These are phyloP conservation scores for Atta texana DNA, from an alignment of 1,140 invertebrate genomes.

Conservation along the genomic window DNA sequence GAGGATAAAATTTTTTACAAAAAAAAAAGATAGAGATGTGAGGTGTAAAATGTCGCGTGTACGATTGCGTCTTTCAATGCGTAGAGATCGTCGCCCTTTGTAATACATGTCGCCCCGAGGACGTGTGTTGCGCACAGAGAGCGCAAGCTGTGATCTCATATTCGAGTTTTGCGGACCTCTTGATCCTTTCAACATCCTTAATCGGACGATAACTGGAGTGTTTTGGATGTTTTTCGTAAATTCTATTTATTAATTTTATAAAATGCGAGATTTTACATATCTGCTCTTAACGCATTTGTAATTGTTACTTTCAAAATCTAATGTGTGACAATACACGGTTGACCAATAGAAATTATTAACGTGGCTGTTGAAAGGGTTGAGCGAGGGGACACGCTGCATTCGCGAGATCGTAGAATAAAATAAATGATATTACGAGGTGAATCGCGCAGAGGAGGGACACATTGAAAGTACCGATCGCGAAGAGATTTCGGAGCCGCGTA, in stretches of 20 bases:
- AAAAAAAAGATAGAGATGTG: conserved; percentile 43
- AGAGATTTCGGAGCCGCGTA: not conserved
- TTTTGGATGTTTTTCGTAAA: not conserved
- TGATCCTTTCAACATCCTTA: conserved; percentile 37
- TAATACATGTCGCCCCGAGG: conserved; percentile 59
- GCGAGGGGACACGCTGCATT: conserved; percentile 35
- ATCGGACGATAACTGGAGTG: not conserved
- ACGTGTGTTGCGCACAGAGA: conserved; percentile 40
- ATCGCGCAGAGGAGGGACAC: not conserved
- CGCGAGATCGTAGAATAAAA: conserved; percentile 11
- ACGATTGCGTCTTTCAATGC: conserved; percentile 70
- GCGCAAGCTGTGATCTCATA: conserved; percentile 46
- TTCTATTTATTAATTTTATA: not conserved
- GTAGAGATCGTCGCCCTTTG: conserved; percentile 67
- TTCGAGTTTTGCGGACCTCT: conserved; percentile 7
- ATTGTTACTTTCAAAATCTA: not conserved
- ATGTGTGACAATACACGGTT: conserved; percentile 31
- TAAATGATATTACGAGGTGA: conserved; percentile 28
- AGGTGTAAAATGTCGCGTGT: conserved; percentile 54
- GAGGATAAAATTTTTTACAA: conserved; percentile 70
- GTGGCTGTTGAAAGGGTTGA: conserved; percentile 30
- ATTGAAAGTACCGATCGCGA: conserved; percentile 42
- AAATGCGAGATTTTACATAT: not conserved
- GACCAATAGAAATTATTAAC: conserved; percentile 12
- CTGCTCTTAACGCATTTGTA: not conserved